Evolutionary conservation across 1,140 invertebrate genomes (phyloP), one percentile per base, ranked within the genome.

Genomic region (Megalopta genalis): DNA sequence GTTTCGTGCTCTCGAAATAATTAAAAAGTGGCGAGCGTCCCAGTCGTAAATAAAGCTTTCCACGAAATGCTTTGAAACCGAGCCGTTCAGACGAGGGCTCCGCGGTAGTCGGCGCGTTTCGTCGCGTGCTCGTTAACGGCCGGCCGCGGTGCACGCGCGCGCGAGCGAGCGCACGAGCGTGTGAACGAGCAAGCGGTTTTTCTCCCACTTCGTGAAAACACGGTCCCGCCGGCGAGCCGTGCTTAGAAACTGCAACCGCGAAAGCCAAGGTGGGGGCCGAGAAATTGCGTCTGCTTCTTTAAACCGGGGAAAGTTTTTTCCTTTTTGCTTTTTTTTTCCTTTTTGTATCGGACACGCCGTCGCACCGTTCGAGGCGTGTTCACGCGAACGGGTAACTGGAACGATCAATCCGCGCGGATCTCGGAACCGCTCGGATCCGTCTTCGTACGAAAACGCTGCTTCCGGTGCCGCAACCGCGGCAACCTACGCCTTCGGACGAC

Each of bases 301-400:
- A 75, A 23, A 85, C 25, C 70, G 60, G 74, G 70, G 74, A 84
- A 84, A 78, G 74, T 85, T 80, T 54, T 77, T 57, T 39, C 21
- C 59, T 52, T 52, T 18, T 52, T 3, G 1, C 46, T 14, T 14
- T 14, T 12, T 12, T 49, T 1, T 12, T 12, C 46, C 3, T 54
- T 54, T 54, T 54, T 21, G 52, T 21, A 21, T 21, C 18, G 52
- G 52, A 7, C 52, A 21, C 16, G 12, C n/a, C n/a, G n/a, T n/a
- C n/a, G n/a, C n/a, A n/a, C 16, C 18, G 52, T 21, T 54, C n/a
- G 7, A 12, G 16, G 3, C 10, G 25, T 18, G 23, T 32, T 62
- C 18, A 32, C 60, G 25, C 60, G 27, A 16, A 62, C 60, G 60
- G 27, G 12, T 32, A 32, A 62, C 12, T 25, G 25, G 60, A 25